A percentile compares a stretch with the other conserved stretches of the same genome.
These are phyloP conservation scores for Atrichornis clamosus DNA, from an alignment of 2,113 vertebrate species.

Conservation along the genomic window DNA sequence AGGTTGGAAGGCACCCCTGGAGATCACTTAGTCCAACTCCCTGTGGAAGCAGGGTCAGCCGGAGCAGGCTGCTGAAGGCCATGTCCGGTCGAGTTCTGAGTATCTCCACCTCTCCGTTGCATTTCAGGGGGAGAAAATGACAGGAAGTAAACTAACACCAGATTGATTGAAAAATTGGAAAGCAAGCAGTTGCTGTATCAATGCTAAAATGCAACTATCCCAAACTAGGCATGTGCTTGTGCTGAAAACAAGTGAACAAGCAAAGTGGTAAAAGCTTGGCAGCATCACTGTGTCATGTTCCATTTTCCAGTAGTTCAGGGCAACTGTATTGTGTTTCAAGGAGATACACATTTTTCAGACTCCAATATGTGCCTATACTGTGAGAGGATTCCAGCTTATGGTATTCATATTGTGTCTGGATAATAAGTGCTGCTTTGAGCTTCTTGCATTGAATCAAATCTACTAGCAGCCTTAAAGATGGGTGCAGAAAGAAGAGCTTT, in stretches of 20 bases:
- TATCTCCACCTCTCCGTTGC: background rate
- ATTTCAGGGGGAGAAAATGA: background rate
- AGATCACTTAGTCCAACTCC: background rate
- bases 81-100: background rate
- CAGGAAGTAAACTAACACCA: background rate
- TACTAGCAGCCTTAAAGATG: background rate
- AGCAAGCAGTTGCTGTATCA: background rate
- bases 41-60: background rate
- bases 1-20: background rate
- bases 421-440: background rate
- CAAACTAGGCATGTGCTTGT: background rate
- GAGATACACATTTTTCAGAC: background rate
- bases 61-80: background rate
- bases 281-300: rapidly evolving
- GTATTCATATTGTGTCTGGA: background rate
- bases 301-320: background rate
- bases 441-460: background rate
- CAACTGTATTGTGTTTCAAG: background rate
- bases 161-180: background rate
- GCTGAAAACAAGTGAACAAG: background rate
- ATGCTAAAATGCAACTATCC: background rate
- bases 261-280: background rate
- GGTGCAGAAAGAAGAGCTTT: background rate
- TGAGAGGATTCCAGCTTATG: background rate
- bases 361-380: rapidly evolving